Percentiles rank a stretch among this genome's conserved stretches.
phyloP scores from a whole-genome alignment of 2,888 invertebrate species.

The Halictus quadricinctus region DNA sequence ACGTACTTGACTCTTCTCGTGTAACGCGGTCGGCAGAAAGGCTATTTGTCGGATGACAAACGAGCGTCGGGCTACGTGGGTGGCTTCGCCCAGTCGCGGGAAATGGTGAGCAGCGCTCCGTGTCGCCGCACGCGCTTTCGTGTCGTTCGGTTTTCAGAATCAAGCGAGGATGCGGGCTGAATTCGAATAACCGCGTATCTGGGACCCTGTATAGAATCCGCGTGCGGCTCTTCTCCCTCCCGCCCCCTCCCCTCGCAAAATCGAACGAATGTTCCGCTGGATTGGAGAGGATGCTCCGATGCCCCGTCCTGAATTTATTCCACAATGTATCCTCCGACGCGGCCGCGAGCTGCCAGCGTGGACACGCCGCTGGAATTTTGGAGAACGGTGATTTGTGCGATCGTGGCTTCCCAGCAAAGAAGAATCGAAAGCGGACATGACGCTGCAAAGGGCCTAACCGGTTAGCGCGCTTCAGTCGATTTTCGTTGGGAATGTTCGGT shows the following conservation, averaged over 20 bases:
- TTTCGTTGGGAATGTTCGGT: too few species aligned
- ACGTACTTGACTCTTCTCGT: constrained; percentile 68
- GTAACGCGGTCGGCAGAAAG: constrained; percentile 70
- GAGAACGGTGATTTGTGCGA: neutral
- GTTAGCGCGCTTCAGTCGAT: too few species aligned
- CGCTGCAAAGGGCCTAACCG: too few species aligned
- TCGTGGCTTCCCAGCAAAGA: neutral
- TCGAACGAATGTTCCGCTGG: constrained; percentile 37
- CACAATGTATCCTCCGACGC: neutral
- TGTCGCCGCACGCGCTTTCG: constrained; percentile 77
- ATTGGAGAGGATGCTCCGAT: constrained; percentile 24
- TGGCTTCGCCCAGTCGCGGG: constrained; percentile 80
- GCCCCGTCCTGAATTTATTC: constrained; percentile 3
- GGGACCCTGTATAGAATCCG: neutral
- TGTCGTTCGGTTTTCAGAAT: constrained; percentile 66
- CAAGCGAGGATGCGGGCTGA: constrained; percentile 39
- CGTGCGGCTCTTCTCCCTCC: neutral
- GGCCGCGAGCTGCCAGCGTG: neutral
- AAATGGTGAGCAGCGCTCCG: constrained; percentile 82
- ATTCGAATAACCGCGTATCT: constrained; percentile 20
- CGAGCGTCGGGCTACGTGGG: constrained; percentile 82
- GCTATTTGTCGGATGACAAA: constrained; percentile 83
- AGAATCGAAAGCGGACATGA: neutral
- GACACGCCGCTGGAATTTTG: neutral
- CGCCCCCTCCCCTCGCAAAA: constrained; percentile 9